These are phyloP conservation scores for Burhinus bistriatus DNA, from an alignment of 2,113 vertebrate species.

Conservation along the genomic window DNA sequence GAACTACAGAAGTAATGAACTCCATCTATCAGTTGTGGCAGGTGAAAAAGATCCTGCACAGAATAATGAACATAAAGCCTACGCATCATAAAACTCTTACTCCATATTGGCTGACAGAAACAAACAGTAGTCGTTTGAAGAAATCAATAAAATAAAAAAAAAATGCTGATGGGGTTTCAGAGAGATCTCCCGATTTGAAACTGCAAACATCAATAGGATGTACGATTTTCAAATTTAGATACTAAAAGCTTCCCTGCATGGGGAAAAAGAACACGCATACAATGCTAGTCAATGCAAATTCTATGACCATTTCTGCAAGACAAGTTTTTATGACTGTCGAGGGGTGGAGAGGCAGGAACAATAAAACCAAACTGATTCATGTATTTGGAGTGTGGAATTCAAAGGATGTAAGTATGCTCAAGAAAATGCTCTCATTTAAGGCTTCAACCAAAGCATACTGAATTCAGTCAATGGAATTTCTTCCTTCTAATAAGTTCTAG, in stretches of 20 bases:
- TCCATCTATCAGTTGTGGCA: not conserved
- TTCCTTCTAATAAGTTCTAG: not conserved
- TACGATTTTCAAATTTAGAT: not conserved
- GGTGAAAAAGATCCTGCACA: not conserved
- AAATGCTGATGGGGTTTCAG: not conserved
- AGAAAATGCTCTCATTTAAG: not conserved
- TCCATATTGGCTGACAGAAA: not conserved
- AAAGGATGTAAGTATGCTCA: not conserved
- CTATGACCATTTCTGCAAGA: not conserved
- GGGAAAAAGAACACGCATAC: fast-evolving
- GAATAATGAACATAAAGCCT: not conserved
- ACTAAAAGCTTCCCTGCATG: not conserved
- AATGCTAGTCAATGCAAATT: not conserved
- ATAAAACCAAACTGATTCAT: not conserved
- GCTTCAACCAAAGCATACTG: not conserved
- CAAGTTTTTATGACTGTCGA: not conserved
- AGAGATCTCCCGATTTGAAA: not conserved
- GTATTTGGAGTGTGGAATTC: not conserved
- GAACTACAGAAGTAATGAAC: not conserved
- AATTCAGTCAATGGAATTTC: not conserved
- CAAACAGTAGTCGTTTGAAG: not conserved
- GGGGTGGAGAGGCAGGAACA: not conserved
- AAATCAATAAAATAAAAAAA: not conserved
- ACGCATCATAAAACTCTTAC: not conserved
- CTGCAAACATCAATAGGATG: not conserved